These are phyloP conservation scores for Adineta ricciae DNA, from an alignment of 2,888 invertebrate genomes.

Conservation along the genomic window DNA sequence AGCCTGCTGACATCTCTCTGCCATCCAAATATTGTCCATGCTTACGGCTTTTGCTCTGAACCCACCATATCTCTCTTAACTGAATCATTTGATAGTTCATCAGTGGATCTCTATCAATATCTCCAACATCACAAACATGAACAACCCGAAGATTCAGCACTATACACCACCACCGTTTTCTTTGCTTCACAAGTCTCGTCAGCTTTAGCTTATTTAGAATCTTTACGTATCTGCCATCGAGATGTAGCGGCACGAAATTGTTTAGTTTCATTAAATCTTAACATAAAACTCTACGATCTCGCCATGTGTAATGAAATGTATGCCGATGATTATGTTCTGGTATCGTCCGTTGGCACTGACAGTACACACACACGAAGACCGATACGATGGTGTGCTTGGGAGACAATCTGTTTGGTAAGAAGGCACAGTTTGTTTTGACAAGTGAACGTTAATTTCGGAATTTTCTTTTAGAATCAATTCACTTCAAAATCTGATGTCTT, in stretches of 20 bases:
- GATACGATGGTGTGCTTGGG: conserved; percentile 14
- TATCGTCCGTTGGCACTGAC: background rate
- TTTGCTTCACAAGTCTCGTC: background rate
- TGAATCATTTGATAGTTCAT: background rate
- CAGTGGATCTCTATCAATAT: background rate
- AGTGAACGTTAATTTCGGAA: background rate
- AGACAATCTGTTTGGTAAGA: conserved; percentile 10
- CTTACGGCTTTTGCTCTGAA: background rate
- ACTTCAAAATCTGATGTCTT: background rate
- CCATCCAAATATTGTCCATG: background rate
- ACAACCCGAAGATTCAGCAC: background rate
- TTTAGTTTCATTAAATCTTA: background rate
- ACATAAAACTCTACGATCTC: background rate
- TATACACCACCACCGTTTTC: background rate
- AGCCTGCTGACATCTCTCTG: background rate
- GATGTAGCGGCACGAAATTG: conserved; percentile 14
- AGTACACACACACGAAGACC: background rate
- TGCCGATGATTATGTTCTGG: background rate
- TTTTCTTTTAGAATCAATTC: background rate
- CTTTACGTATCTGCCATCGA: background rate
- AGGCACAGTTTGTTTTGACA: background rate
- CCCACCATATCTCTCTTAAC: background rate
- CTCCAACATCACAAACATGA: background rate
- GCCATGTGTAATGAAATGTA: conserved; percentile 9
- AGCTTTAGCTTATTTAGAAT: conserved; percentile 13